A percentile compares a stretch with the other conserved stretches of the same genome.
Evolutionary conservation across 2,888 invertebrate genomes (phyloP).

Genomic region (Macrosiphum euphorbiae): DNA sequence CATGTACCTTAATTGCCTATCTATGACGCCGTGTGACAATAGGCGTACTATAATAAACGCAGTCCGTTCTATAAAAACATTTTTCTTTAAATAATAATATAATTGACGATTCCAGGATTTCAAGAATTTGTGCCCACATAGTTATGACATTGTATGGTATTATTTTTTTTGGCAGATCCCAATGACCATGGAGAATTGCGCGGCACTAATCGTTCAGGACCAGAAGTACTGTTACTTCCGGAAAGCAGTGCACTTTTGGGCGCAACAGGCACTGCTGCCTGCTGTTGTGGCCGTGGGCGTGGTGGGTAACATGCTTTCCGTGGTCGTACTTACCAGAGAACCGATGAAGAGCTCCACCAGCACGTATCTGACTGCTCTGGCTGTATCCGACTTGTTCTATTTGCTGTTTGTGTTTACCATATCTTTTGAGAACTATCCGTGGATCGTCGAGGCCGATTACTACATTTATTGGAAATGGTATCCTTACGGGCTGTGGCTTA

Average conservation of each 20-base stretch:
- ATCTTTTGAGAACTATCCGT: conserved; percentile 76
- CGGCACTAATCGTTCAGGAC: conserved; percentile 24
- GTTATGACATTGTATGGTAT: neutral
- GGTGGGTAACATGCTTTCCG: conserved; percentile 76
- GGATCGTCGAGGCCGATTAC: conserved; percentile 73
- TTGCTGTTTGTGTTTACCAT: conserved; percentile 77
- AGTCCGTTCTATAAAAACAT: neutral
- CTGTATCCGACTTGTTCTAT: conserved; percentile 80
- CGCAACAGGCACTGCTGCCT: conserved; percentile 77
- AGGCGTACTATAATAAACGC: neutral
- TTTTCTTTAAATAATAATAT: neutral
- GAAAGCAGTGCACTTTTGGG: conserved; percentile 71
- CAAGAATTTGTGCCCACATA: neutral
- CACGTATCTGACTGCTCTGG: conserved; percentile 80
- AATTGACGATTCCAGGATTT: neutral
- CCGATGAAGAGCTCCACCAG: conserved; percentile 84
- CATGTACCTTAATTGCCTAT: neutral
- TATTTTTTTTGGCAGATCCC: neutral
- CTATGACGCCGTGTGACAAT: neutral
- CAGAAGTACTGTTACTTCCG: conserved; percentile 68
- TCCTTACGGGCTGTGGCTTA: conserved; percentile 76
- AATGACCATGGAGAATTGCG: conserved; percentile 54
- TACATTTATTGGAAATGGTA: conserved; percentile 76
- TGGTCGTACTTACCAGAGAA: conserved; percentile 74
- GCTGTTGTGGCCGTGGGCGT: conserved; percentile 78